A percentile compares a stretch with the other conserved stretches of the same genome.
phyloP scores from a whole-genome alignment of 2,797 vertebrate species.

The Capromys pilorides region DNA sequence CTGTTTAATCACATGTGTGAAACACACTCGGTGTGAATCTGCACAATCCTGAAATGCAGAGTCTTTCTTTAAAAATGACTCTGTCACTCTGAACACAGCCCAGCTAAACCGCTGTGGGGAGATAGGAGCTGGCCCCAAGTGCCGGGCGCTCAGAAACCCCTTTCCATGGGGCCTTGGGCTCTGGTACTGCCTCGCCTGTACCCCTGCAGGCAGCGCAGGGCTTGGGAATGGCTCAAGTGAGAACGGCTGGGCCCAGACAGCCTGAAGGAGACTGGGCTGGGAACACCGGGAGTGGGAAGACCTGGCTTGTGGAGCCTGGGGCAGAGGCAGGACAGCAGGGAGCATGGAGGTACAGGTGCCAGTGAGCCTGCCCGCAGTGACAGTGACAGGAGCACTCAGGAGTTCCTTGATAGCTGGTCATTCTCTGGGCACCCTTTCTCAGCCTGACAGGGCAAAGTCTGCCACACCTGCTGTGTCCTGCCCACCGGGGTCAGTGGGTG shows the following conservation, averaged over 20 bases:
- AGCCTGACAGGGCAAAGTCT: background rate
- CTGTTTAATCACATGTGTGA: background rate
- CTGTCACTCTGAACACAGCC: background rate
- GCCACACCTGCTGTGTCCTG: background rate
- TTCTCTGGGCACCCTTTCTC: background rate
- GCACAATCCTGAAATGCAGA: background rate
- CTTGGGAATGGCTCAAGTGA: background rate
- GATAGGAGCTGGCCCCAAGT: slow-evolving; percentile 73
- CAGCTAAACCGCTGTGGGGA: background rate
- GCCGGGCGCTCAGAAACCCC: rapidly evolving
- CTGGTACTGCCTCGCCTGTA: background rate
- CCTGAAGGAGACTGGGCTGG: background rate
- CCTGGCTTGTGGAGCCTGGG: background rate
- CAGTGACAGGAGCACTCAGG: too few relatives aligned
- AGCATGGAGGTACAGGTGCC: background rate
- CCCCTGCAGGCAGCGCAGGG: background rate
- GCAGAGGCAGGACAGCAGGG: background rate
- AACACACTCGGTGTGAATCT: background rate
- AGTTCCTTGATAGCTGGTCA: background rate
- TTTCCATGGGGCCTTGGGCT: background rate
- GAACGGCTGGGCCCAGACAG: rapidly evolving
- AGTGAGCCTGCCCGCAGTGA: background rate
- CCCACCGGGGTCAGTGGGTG: background rate
- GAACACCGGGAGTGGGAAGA: background rate
- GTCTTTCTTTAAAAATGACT: background rate